phyloP scores from a whole-genome alignment of 2,113 vertebrate species.

The Carollia perspicillata region DNA sequence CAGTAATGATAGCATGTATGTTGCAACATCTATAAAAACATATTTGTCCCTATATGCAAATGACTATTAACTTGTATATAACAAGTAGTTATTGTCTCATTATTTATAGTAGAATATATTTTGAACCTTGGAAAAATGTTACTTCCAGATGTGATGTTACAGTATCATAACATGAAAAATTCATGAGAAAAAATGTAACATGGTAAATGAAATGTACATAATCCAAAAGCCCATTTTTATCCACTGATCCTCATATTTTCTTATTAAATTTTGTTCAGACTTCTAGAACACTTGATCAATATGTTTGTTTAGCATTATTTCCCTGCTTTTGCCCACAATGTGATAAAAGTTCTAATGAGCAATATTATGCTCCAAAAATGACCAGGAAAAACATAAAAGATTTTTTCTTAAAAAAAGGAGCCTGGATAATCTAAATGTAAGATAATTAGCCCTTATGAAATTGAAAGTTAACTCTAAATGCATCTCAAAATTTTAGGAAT shows the following conservation, averaged over 20 bases:
- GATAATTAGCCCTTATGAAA: not conserved
- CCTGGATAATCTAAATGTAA: not conserved
- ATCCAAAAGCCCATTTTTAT: not conserved
- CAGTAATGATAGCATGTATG: not conserved
- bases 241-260: not conserved
- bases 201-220: not conserved
- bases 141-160: not conserved
- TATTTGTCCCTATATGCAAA: constrained; percentile 1
- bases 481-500: not conserved
- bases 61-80: not conserved
- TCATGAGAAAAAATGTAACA: not conserved
- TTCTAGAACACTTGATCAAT: constrained; percentile 12
- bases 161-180: constrained; percentile 6
- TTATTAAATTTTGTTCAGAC: not conserved
- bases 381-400: not conserved
- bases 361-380: not conserved
- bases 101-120: constrained; percentile 27
- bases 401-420: not conserved
- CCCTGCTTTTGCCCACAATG: not conserved
- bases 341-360: not conserved
- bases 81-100: constrained; percentile 30
- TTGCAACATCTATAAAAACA: constrained; percentile 41
- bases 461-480: not conserved
- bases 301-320: not conserved
- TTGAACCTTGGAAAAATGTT: constrained; percentile 10